Conservation (phyloP, 2,113 vertebrate species). For the Cichladusa arquata region DNA sequence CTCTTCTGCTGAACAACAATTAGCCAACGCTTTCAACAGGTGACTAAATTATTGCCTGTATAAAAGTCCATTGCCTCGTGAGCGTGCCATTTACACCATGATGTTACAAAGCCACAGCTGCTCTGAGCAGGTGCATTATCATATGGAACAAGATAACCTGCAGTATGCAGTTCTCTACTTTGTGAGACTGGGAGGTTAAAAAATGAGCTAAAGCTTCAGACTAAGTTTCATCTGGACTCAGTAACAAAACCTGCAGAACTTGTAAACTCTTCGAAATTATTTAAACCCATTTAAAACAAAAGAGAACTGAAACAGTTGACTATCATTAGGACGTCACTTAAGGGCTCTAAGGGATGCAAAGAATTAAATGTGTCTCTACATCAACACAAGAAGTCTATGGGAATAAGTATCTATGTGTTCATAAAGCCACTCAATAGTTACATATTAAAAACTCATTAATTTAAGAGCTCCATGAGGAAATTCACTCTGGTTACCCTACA, state of each 20-base stretch:
- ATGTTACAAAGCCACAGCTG: background rate
- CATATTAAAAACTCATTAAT: background rate
- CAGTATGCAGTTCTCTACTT: background rate
- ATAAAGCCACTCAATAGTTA: background rate
- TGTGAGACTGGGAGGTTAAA: background rate
- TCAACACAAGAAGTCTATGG: background rate
- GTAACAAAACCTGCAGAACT: background rate
- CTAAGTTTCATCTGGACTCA: background rate
- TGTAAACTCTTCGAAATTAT: background rate
- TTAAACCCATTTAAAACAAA: background rate
- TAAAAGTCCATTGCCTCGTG: background rate
- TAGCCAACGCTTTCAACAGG: background rate
- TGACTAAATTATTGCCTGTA: background rate
- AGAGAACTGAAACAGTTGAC: background rate
- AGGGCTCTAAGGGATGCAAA: background rate
- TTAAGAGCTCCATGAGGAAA: background rate
- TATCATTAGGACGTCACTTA: background rate
- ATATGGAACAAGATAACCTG: background rate
- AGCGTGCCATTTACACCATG: background rate
- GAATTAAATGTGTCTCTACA: background rate
- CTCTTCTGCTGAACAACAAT: background rate
- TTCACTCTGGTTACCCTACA: rapidly evolving
- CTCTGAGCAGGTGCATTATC: background rate
- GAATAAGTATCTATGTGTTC: background rate
- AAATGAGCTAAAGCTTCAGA: background rate